Evolutionary conservation across 2,113 vertebrate genomes (phyloP).

Genomic region (Talpa occidentalis): DNA sequence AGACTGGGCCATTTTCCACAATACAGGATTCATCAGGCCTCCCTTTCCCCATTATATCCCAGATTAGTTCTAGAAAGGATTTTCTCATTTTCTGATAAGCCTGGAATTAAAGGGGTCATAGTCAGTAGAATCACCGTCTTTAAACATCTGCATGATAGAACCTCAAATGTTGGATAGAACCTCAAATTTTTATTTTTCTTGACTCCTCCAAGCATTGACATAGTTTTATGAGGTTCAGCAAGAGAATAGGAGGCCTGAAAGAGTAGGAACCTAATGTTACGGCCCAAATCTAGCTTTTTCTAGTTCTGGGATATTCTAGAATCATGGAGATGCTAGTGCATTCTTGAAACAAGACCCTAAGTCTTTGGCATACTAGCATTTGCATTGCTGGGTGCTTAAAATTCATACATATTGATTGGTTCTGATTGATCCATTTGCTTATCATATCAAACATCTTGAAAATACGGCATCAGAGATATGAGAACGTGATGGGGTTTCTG

Average conservation of each 20-base stretch:
- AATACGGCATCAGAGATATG: background rate
- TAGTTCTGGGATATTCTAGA: background rate
- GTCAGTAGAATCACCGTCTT: background rate
- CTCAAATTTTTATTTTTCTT: background rate
- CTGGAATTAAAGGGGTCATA: background rate
- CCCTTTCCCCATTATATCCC: background rate
- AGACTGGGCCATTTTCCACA: background rate
- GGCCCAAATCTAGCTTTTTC: background rate
- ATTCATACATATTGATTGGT: background rate
- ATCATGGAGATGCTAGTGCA: background rate
- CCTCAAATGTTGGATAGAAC: background rate
- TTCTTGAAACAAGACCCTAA: background rate
- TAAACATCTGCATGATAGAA: background rate
- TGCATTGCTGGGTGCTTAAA: background rate
- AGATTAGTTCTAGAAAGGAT: background rate
- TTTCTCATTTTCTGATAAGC: background rate
- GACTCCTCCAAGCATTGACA: background rate
- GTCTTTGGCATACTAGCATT: background rate
- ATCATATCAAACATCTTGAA: background rate
- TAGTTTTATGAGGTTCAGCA: background rate
- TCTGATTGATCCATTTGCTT: background rate
- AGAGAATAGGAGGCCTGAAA: background rate
- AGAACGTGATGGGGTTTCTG: background rate
- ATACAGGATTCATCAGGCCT: background rate
- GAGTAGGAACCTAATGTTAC: background rate